A percentile compares a stretch with the other conserved stretches of the same genome.
Evolutionary conservation across 2,113 vertebrate species (phyloP).

Genomic region (Dicentrarchus labrax): DNA sequence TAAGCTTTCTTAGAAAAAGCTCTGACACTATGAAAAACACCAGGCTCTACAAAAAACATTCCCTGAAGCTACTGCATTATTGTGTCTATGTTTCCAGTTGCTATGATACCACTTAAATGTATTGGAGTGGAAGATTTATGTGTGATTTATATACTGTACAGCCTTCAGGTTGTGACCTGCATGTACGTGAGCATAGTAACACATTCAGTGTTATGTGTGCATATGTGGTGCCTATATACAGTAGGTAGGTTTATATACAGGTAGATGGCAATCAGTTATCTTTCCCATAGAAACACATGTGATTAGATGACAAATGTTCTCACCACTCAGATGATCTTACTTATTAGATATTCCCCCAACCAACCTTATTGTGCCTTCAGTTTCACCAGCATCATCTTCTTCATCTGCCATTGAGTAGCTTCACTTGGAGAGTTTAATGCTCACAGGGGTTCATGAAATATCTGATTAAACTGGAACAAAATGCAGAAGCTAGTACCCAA

Average conservation of each 20-base stretch:
- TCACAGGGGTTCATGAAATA: neutral
- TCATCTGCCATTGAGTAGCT: neutral
- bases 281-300: neutral
- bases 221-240: neutral
- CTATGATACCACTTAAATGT: conserved; percentile 65
- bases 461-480: neutral
- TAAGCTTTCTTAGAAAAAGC: conserved; percentile 39
- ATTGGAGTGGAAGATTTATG: conserved; percentile 5
- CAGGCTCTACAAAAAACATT: conserved; percentile 48
- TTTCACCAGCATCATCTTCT: neutral
- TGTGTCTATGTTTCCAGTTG: conserved; percentile 58
- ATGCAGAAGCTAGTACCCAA: neutral
- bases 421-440: neutral
- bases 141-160: conserved; percentile 43
- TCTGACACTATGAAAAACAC: conserved; percentile 49
- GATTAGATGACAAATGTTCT: too few species aligned
- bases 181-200: conserved; percentile 10
- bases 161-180: conserved; percentile 34
- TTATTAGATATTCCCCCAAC: too few species aligned
- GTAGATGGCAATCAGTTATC: neutral
- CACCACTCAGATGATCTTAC: too few species aligned
- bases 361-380: too few species aligned
- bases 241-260: neutral
- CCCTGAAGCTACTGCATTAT: conserved; percentile 51
- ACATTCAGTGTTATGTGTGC: neutral